Conservation (phyloP, 2,113 vertebrate species). For the Psophia crepitans region DNA sequence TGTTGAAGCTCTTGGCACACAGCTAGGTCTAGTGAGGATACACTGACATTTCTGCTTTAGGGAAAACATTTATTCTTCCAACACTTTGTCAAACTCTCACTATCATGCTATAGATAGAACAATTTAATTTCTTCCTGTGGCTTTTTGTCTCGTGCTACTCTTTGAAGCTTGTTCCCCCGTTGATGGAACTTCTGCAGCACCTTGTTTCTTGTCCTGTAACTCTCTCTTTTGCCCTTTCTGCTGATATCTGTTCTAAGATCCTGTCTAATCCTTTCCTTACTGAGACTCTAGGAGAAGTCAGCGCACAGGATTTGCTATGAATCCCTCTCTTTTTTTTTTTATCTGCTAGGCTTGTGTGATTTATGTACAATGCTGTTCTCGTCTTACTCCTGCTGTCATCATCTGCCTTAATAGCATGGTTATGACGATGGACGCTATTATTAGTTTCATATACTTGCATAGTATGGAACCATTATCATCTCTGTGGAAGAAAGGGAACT, state of each 20-base stretch:
- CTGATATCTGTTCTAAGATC: background rate
- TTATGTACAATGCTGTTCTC: conserved; percentile 29
- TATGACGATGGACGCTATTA: conserved; percentile 55
- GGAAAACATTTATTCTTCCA: conserved; percentile 49
- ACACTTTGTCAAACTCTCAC: conserved; percentile 43
- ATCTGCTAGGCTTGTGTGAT: conserved; percentile 47
- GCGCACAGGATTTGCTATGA: background rate
- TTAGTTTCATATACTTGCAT: conserved; percentile 52
- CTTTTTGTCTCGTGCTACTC: background rate
- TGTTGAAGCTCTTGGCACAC: conserved; percentile 22
- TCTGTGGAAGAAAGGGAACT: conserved; percentile 6
- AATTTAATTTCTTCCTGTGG: conserved; percentile 10
- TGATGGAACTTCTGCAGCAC: background rate
- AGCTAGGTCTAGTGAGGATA: conserved; percentile 28
- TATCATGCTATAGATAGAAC: conserved; percentile 26
- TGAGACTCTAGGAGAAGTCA: background rate
- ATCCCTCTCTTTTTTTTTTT: background rate
- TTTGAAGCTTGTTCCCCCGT: background rate
- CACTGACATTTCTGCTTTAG: conserved; percentile 52
- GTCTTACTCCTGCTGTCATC: conserved; percentile 58
- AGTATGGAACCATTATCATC: conserved; percentile 16
- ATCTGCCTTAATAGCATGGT: conserved; percentile 39
- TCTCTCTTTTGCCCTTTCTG: background rate
- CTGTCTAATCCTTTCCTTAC: background rate
- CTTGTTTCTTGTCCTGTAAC: background rate